These are phyloP conservation scores for Anolis sagrei DNA, from an alignment of 2,113 vertebrate species.

Conservation along the genomic window DNA sequence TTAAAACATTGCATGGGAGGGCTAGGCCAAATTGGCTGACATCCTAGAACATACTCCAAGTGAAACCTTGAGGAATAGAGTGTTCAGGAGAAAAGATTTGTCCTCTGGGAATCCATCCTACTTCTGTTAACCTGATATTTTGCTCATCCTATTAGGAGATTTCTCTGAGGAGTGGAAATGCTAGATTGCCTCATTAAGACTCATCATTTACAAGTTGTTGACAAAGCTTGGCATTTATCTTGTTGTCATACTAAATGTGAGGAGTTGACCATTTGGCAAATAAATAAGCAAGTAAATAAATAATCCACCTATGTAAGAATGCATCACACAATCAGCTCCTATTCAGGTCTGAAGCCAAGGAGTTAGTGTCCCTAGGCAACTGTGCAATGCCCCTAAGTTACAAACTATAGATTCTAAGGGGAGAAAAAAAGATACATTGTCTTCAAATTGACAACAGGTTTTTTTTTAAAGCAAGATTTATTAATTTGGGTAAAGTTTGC, in stretches of 20 bases:
- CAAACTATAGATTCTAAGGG: too few relatives aligned
- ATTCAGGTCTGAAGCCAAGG: too few relatives aligned
- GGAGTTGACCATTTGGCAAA: conserved; percentile 83
- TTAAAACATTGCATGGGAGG: conserved; percentile 74
- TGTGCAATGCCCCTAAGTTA: too few relatives aligned
- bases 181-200: conserved; percentile 83
- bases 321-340: too few relatives aligned
- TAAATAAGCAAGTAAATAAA: conserved; percentile 8
- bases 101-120: conserved; percentile 73
- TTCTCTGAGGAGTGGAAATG: conserved; percentile 78
- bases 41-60: conserved; percentile 78
- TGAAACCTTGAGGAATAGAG: conserved; percentile 78
- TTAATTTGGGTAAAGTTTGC: neutral
- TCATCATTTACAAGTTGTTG: conserved; percentile 86
- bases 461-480: neutral
- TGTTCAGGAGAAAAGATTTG: conserved; percentile 68
- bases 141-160: conserved; percentile 80
- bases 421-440: too few relatives aligned
- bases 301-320: too few relatives aligned
- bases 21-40: conserved; percentile 76
- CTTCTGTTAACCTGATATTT: conserved; percentile 80
- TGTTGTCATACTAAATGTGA: conserved; percentile 84
- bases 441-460: too few relatives aligned
- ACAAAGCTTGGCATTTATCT: conserved; percentile 84
- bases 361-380: too few relatives aligned